Evolutionary conservation across 2,797 vertebrate species (phyloP).

Genomic region (Hemibagrus guttatus): DNA sequence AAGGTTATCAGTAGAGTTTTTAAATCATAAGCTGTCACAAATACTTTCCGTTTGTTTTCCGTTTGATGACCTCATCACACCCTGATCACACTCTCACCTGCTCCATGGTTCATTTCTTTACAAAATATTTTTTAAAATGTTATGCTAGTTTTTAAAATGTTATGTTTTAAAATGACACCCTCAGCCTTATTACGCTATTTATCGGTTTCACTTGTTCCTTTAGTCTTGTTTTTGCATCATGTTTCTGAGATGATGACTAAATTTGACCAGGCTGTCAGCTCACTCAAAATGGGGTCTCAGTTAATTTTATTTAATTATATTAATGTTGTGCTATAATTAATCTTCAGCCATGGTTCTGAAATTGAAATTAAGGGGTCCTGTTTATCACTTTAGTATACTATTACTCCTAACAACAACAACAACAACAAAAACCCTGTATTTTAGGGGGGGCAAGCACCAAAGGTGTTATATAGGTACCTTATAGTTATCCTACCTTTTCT

Average conservation of each 20-base stretch:
- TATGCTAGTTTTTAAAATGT: too few species aligned
- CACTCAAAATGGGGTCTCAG: neutral
- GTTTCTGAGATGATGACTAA: neutral
- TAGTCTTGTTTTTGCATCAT: neutral
- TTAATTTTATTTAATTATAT: neutral
- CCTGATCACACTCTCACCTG: neutral
- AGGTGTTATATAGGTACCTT: too few species aligned
- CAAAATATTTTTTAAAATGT: neutral
- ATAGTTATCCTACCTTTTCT: too few species aligned
- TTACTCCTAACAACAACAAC: too few species aligned
- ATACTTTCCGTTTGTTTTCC: neutral
- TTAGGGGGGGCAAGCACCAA: too few species aligned
- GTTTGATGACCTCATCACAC: neutral
- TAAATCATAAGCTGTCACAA: constrained; percentile 4
- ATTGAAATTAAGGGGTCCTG: neutral
- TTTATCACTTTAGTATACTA: neutral
- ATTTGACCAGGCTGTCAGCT: neutral
- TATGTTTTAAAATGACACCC: too few species aligned
- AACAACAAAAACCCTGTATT: too few species aligned
- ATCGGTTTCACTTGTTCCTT: neutral
- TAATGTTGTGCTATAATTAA: neutral
- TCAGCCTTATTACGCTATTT: neutral
- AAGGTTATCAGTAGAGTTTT: constrained; percentile 14
- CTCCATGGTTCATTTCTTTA: neutral
- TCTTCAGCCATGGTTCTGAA: neutral